Evolutionary conservation across 2,113 vertebrate genomes (phyloP).

Genomic region (Paramisgurnus dabryanus): DNA sequence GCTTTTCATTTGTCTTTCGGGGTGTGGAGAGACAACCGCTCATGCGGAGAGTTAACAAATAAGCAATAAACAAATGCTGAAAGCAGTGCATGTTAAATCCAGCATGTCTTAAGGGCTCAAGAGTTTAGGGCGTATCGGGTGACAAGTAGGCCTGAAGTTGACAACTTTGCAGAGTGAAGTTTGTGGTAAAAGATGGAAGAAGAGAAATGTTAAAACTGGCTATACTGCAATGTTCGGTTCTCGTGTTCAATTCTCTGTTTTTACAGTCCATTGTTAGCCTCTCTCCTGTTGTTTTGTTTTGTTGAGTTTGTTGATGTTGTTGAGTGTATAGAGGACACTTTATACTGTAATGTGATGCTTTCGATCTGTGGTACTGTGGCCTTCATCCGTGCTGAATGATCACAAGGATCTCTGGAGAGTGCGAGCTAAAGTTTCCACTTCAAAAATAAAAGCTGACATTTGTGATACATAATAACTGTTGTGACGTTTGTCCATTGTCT

Average conservation of each 20-base stretch:
- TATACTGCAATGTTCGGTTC: not conserved
- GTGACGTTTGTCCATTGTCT: not conserved
- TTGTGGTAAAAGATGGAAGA: not conserved
- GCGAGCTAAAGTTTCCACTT: not conserved
- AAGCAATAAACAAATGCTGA: not conserved
- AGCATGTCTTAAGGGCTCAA: conserved; percentile 4
- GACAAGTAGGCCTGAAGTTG: not conserved
- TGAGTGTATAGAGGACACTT: not conserved
- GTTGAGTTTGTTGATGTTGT: conserved; percentile 18
- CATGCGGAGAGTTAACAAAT: conserved; percentile 11
- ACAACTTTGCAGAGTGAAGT: not conserved
- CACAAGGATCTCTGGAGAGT: conserved; percentile 4
- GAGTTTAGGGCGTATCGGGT: not conserved
- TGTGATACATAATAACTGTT: not conserved
- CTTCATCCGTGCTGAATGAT: not conserved
- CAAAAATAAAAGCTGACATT: not conserved
- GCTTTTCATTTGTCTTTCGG: conserved; percentile 18
- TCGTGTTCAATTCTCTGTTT: conserved; percentile 6
- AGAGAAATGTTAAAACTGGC: not conserved
- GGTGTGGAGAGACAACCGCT: not conserved
- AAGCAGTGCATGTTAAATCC: conserved; percentile 15
- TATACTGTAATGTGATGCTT: not conserved
- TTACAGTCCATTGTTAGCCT: not conserved
- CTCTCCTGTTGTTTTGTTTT: not conserved
- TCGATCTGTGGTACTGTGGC: not conserved